Evolutionary conservation across 2,888 invertebrate genomes (phyloP), one percentile per base, ranked within the genome.

Genomic region (Lacanobia wlatinum): DNA sequence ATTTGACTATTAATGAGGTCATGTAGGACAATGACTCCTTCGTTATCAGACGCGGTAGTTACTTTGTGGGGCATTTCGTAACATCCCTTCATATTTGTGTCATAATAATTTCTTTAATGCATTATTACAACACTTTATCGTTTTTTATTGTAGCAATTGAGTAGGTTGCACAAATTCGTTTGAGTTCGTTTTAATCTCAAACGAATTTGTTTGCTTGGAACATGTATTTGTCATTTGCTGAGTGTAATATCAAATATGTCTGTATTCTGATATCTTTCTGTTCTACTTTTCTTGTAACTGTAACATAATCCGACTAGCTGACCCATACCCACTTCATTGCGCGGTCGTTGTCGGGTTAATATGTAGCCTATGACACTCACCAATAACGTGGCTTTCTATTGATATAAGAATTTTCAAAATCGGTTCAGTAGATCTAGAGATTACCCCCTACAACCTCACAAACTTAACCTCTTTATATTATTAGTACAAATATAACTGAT

Each of bases 71-170:
- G 12, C 28, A 75, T 70, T 52, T 59, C 40, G 28, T 80, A 75
- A 80, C 63, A 52, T 75, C 50, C 58, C 10, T 70, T 14, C 21
- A 46, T 60, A 52, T 40, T 43, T 64, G 23, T 58, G n/a, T 62
- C 21, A 40, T 52, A 69, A 68, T 40, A 0, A 40, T 55, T 55
- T 69, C 48, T 65, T 18, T 53, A 66, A 48, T 59, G 14, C 43
- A n/a, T 12, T 63, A 14, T 76, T 66, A 68, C 53, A 34, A 48
- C 12, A 76, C 7, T 43, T 53, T 34, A 77, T 77, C 74, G 23
- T 38, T n/a, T 3, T 12, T 1, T 7, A 48, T 23, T 52, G 50
- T 63, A 58, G 40, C 56, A 76, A 86, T 91, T 9, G 14, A 46
- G 14, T 38, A 10, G 52, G 18, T 73, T 76, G 40, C 52, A 76